Evolutionary conservation across 2,113 vertebrate species (phyloP), one percentile per base, ranked within the genome.

Genomic region (Haplochromis burtoni): DNA sequence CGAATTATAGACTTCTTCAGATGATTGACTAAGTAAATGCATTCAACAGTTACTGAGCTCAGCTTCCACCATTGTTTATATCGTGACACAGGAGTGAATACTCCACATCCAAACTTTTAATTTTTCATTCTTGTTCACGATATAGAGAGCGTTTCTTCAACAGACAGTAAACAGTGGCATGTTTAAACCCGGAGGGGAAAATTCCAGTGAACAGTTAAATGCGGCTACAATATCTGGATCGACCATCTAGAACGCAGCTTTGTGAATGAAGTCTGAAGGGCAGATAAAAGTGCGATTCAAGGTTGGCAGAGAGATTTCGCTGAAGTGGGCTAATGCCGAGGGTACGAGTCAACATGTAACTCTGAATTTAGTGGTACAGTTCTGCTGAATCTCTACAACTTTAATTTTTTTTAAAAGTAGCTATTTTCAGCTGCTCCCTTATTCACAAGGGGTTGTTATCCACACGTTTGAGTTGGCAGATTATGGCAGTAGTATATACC

Each of bases 381-480:
- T 42, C 21, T 45, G 21, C 21, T 73, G 13, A 73, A 45, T 45
- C 21, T 26, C 21, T 73, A 17, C 68, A 21, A 40, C 63, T 40
- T 73, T 0, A 17, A 11, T 17, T 19, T n/a, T 16, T 45, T 73
- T 1, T 0, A 0, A 73, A 73, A 59, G 8, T 45, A 73, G 2
- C 13, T 73, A 26, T 21, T 45, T 73, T 45, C 38, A 73, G 21
- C 21, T 73, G 38, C 66, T 71, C 1, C 13, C n/a, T 71, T 71
- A 16, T 71, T 24, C 38, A 42, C n/a, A 6, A 13, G 8, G 12
- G 0, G n/a, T 10, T 71, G n/a, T 24, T 16, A 4, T 24, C 21
- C 1, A 71, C 12, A 24, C 0, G 2, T 71, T 16, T 45, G 35
- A 71, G n/a, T 14, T 24, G 66, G n/a, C 3, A 40, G 35, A 40